Base-by-base conservation (phyloP, 2,797 vertebrate species). In the Peromyscus nudipes region DNA sequence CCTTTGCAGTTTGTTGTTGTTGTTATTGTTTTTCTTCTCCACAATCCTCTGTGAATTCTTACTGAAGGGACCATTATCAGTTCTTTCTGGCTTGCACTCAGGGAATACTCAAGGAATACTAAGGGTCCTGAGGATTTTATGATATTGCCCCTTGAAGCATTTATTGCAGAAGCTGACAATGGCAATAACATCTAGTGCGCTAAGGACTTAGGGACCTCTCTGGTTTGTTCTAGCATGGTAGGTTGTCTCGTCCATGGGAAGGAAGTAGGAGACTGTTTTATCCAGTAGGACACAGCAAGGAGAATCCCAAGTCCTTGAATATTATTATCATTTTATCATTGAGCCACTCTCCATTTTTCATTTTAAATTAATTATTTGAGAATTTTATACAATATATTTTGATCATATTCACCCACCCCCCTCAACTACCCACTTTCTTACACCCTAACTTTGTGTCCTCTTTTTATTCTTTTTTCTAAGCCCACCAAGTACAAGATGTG, bases 11-110 rank as follows among this genome's bases (percentile, higher is more conserved):
- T 34, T 21, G 4, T 57, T 60, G 19, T 60, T 60, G 21, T 25
- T 62, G 21, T 62, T 25, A 23, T 62, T 43, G 16, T 64, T 75
- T 73, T 95, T 95, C 9, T 7, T 27, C 34, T 60, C 19, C 7
- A 67, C 6, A 92, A 31, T 13, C 8, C 62, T 34, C n/a, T 14
- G 57, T 23, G 37, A 64, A 37, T 91, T 89, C 80, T 97, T 91
- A 6, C 27, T 87, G 40, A 19, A 64, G 57, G 90, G 21, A 5
- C 16, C 16, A 10, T 69, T 55, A 19, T 19, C 60, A 55, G 11
- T 34, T 55, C 55, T 84, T 77, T 12, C 7, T 65, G 19, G 2
- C 34, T 69, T 34, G 10, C 0, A 4, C 16, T 73, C n/a, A n/a
- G 0, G 17, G 13, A 52, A 27, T 5, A 4, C 23, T 73, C 40